Base-by-base conservation (phyloP, 2,113 vertebrate genomes). In the Oncorhynchus tshawytscha region DNA sequence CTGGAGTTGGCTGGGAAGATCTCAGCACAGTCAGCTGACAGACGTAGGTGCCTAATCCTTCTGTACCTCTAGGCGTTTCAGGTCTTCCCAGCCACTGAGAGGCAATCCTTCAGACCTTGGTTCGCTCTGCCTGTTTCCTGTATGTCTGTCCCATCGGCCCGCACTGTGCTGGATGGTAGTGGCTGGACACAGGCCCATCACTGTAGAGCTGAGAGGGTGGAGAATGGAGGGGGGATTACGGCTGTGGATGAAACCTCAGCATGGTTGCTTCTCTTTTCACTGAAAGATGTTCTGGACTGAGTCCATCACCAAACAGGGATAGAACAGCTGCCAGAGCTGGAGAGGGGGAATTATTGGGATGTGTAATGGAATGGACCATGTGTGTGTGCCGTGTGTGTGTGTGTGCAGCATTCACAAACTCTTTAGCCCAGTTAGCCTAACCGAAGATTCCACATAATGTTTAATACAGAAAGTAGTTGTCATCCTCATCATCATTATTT, bases 41-140 rank as follows among this genome's bases (percentile, higher is more conserved):
- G 31, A 24, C 13, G 31, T 24, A 16, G 16, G 27, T 5, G 6
- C 57, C 76, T 81, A 82, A 83, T 81, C 83, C 79, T 49, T 6
- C 18, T 51, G 34, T 29, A 4, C 54, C 71, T 15, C 39, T 48
- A 48, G 68, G 39, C 39, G 11, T 48, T 24, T 16, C 34, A 48
- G 39, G 39, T 11, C 4, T 70, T 29, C 67, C 69, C 66, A 59
- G 0, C 8, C 18, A 59, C 16, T 24, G 29, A 24, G 31, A 18
- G n/a, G 12, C 18, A 3, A 68, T 45, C 67, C 72, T 73, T 84
- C 72, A 67, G 67, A 70, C 70, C 70, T 69, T 67, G 20, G 60
- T 39, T 39, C 8, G 1, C 39, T 39, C 29, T 78, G 59, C 70
- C 73, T n/a, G 57, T 7, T 57, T 57, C 51, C 59, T n/a, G 59